These are phyloP conservation scores for Trissonchulus sp. DNA, from an alignment of 2,888 invertebrate species.

Conservation along the genomic window DNA sequence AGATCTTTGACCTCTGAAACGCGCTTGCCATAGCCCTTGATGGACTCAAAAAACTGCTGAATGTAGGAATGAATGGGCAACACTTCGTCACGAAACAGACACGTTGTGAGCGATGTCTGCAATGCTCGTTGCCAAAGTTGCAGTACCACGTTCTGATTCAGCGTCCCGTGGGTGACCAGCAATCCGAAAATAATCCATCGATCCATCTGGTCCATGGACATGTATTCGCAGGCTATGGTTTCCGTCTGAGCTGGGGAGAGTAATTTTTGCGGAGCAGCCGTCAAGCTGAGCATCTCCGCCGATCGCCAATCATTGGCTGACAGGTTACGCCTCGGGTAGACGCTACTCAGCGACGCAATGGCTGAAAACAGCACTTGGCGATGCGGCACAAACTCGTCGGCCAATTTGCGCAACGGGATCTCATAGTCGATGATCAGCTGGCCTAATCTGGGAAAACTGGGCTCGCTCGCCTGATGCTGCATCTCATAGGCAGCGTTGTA, in stretches of 20 bases:
- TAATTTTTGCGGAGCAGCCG: slow-evolving; percentile 87
- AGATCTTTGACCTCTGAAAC: slow-evolving; percentile 93
- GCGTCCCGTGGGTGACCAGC: slow-evolving; percentile 6
- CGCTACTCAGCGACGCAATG: slow-evolving; percentile 74
- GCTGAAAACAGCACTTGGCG: slow-evolving; percentile 72
- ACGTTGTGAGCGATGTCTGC: slow-evolving; percentile 86
- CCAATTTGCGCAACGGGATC: slow-evolving; percentile 82
- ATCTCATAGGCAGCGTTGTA: slow-evolving; percentile 97
- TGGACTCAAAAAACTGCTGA: slow-evolving; percentile 81
- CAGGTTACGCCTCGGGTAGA: slow-evolving; percentile 81
- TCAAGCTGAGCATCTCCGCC: slow-evolving; percentile 77
- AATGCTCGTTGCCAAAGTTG: slow-evolving; percentile 63
- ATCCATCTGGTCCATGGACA: slow-evolving; percentile 89
- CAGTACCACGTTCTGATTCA: slow-evolving; percentile 6
- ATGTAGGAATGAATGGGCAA: slow-evolving; percentile 89
- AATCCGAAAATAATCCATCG: slow-evolving; percentile 77
- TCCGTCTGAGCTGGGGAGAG: slow-evolving; percentile 89
- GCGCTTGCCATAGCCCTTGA: slow-evolving; percentile 86
- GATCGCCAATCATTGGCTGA: slow-evolving; percentile 81
- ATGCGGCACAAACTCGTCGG: slow-evolving; percentile 94
- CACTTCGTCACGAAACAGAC: slow-evolving; percentile 92
- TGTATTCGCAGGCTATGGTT: slow-evolving; percentile 92
- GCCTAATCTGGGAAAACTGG: slow-evolving; percentile 65
- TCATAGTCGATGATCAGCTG: slow-evolving; percentile 98
- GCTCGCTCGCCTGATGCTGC: slow-evolving; percentile 76